phyloP scores from a whole-genome alignment of 2,113 vertebrate species.

The Tachysurus fulvidraco region DNA sequence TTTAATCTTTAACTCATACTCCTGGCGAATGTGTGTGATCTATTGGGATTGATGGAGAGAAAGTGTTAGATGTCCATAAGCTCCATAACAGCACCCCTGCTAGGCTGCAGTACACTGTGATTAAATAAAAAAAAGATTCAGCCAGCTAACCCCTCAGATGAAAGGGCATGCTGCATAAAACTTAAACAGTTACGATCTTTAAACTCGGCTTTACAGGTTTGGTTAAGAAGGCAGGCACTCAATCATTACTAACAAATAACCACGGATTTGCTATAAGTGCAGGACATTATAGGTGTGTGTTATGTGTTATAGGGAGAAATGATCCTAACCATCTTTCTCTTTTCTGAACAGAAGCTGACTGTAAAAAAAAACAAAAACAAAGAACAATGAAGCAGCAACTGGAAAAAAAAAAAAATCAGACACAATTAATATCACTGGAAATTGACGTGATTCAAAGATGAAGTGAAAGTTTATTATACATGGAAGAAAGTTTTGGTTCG shows the following conservation, averaged over 20 bases:
- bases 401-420: neutral
- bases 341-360: neutral
- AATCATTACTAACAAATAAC: slow-evolving; percentile 36
- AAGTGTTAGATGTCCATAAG: slow-evolving; percentile 11
- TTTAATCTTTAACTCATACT: slow-evolving; percentile 86
- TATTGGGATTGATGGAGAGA: slow-evolving; percentile 60
- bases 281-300: slow-evolving; percentile 42
- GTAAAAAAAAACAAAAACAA: neutral
- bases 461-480: neutral
- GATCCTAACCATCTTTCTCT: neutral
- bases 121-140: slow-evolving; percentile 52
- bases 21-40: slow-evolving; percentile 83
- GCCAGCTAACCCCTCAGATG: slow-evolving; percentile 51
- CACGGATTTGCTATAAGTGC: slow-evolving; percentile 37
- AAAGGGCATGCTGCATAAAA: slow-evolving; percentile 71
- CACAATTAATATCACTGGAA: neutral
- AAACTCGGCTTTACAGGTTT: slow-evolving; percentile 71
- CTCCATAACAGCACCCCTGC: neutral
- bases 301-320: slow-evolving; percentile 23
- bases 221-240: slow-evolving; percentile 66
- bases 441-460: neutral
- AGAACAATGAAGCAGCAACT: neutral
- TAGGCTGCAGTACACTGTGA: slow-evolving; percentile 5
- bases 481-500: neutral
- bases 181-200: slow-evolving; percentile 71